Evolutionary conservation across 1,140 invertebrate species (phyloP), one percentile per base, ranked within the genome.

Genomic region (Druon quercuslanigerum): DNA sequence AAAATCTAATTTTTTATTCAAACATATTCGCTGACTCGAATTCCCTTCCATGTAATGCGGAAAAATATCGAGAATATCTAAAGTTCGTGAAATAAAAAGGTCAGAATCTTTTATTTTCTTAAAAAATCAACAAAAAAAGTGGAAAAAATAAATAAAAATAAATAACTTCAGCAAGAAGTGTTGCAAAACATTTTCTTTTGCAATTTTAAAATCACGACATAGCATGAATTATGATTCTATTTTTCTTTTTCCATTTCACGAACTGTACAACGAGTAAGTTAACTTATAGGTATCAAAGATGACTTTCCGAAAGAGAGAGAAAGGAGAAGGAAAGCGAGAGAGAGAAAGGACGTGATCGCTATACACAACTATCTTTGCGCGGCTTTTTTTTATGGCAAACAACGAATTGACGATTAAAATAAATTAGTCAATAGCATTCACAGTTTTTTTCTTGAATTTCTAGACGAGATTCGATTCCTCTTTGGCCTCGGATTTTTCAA

Each of bases 271-370:
- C 20, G 25, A 66, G 52, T 54, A 54, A 54, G 6, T 66, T 40
- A 66, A 66, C 60, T 66, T 66, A 66, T 66, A 66, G 20, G 57
- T 66, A 66, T 16, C 16, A 14, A 66, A 66, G 3, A 66, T 66
- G 60, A 66, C 14, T 66, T 40, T 66, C 13, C 25, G 25, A 66
- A 40, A 66, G 25, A 66, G 60, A 66, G 60, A 66, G n/a, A 66
- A 33, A 33, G 40, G 60, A 66, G 60, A 46, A 66, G 40, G 40
- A 40, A 33, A 66, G 25, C 33, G 60, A 40, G 40, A 66, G 54
- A 76, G 60, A 74, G 72, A 76, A 70, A 79, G 71, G 66, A 72
- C 76, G 73, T 77, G 74, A 70, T 81, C 72, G 52, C 60, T 73
- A 76, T 70, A 60, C 52, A 73, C 25, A 72, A 66, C 72, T 72